A percentile compares a stretch with the other conserved stretches of the same genome.
Conservation (phyloP, 2,797 vertebrate species). For the Alfaro cultratus region DNA sequence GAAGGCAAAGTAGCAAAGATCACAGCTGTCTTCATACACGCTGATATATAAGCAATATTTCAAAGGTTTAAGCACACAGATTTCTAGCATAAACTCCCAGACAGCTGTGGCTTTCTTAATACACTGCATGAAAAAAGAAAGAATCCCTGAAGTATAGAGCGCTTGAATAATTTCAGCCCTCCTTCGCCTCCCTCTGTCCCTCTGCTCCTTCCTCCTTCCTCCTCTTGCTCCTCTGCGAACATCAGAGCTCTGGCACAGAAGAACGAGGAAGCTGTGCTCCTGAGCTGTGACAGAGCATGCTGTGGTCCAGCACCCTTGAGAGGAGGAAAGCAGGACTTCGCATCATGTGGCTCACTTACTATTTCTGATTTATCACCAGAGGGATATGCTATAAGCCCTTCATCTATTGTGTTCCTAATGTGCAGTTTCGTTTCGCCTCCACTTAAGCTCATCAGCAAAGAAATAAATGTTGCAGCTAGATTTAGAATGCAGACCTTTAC, state of each 20-base stretch:
- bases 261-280: constrained; percentile 43
- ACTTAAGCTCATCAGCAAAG: constrained; percentile 44
- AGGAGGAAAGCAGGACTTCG: constrained; percentile 68
- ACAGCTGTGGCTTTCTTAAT: constrained; percentile 33
- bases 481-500: constrained; percentile 52
- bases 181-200: constrained; percentile 33
- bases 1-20: constrained; percentile 33
- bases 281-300: constrained; percentile 47
- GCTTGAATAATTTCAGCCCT: constrained; percentile 63
- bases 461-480: constrained; percentile 47
- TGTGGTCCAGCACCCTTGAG: constrained; percentile 60
- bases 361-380: constrained; percentile 67
- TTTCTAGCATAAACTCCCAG: constrained; percentile 42
- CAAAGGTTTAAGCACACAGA: constrained; percentile 27
- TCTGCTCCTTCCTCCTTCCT: constrained; percentile 25
- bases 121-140: constrained; percentile 31
- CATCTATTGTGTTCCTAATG: constrained; percentile 74
- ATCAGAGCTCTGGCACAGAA: constrained; percentile 59
- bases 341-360: constrained; percentile 64
- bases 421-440: constrained; percentile 46
- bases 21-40: constrained; percentile 15
- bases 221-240: constrained; percentile 58
- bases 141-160: constrained; percentile 50
- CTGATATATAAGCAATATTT: constrained; percentile 28
- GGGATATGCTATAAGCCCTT: constrained; percentile 59